Evolutionary conservation across 1,140 invertebrate species (phyloP).

Genomic region (Caerostris darwini): DNA sequence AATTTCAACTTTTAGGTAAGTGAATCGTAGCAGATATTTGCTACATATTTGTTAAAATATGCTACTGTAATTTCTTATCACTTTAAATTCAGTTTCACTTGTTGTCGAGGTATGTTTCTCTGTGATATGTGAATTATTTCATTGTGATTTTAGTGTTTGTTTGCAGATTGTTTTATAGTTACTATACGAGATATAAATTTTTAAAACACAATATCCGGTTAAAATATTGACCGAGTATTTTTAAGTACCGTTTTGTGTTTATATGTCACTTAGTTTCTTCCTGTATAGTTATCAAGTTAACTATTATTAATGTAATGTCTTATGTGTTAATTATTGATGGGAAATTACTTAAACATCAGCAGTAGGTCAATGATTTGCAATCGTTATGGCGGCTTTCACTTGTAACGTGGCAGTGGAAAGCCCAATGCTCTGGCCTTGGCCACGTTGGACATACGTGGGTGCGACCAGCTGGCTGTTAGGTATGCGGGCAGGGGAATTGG

Average conservation of each 20-base stretch:
- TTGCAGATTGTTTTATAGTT: background rate
- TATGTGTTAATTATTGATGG: background rate
- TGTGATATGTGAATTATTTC: background rate
- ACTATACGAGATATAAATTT: background rate
- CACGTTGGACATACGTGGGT: conserved; percentile 76
- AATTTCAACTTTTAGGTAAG: conserved; percentile 41
- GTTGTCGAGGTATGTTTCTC: background rate
- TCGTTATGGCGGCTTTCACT: conserved; percentile 61
- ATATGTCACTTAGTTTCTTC: background rate
- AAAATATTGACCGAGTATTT: background rate
- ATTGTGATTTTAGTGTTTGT: background rate
- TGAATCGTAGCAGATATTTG: background rate
- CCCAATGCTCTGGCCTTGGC: conserved; percentile 68
- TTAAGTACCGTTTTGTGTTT: background rate
- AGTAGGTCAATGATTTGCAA: conserved; percentile 53
- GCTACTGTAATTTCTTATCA: conserved; percentile 36
- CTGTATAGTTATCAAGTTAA: too few species aligned
- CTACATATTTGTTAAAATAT: conserved; percentile 7
- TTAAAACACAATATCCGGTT: background rate
- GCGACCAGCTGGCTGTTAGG: conserved; percentile 72
- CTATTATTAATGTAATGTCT: background rate
- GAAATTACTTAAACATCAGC: background rate
- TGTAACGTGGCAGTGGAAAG: conserved; percentile 75
- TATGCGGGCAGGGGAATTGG: conserved; percentile 41
- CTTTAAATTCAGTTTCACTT: background rate